phyloP scores from a whole-genome alignment of 2,113 vertebrate species.

The Oophaga pumilio region DNA sequence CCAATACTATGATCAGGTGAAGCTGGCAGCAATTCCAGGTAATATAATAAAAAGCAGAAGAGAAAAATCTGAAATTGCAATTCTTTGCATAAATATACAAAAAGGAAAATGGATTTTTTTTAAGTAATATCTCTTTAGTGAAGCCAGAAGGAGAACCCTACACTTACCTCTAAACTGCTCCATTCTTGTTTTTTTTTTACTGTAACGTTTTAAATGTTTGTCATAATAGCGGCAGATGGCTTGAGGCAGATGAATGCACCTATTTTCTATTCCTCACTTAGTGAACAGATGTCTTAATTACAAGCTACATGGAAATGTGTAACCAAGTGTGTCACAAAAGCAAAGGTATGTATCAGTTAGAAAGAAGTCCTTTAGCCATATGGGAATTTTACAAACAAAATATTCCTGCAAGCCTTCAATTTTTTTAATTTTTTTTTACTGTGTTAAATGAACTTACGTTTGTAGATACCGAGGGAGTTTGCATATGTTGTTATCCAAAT shows the following conservation, averaged over 20 bases:
- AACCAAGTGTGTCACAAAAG: slow-evolving; percentile 70
- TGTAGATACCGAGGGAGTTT: slow-evolving; percentile 23
- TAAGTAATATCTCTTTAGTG: slow-evolving; percentile 51
- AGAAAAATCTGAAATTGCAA: not conserved
- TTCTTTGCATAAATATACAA: not conserved
- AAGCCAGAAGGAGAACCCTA: slow-evolving; percentile 61
- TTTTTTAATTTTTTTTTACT: not conserved
- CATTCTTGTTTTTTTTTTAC: slow-evolving; percentile 64
- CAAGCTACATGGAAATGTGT: slow-evolving; percentile 67
- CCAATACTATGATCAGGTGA: no score
- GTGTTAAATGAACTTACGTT: slow-evolving; percentile 12
- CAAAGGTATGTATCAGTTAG: slow-evolving; percentile 64
- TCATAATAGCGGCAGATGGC: slow-evolving; percentile 73
- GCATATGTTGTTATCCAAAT: slow-evolving; percentile 33
- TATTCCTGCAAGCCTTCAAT: not conserved
- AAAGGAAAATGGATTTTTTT: slow-evolving; percentile 29
- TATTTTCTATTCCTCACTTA: slow-evolving; percentile 72
- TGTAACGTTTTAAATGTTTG: slow-evolving; percentile 69
- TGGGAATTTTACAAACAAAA: slow-evolving; percentile 6
- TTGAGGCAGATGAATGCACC: slow-evolving; percentile 65
- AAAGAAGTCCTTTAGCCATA: slow-evolving; percentile 18
- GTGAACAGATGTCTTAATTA: slow-evolving; percentile 77
- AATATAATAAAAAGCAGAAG: not conserved
- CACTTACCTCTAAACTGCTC: slow-evolving; percentile 56
- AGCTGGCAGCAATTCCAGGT: no score